Conservation (phyloP, 2,113 vertebrate genomes). For the Phycodurus eques region DNA sequence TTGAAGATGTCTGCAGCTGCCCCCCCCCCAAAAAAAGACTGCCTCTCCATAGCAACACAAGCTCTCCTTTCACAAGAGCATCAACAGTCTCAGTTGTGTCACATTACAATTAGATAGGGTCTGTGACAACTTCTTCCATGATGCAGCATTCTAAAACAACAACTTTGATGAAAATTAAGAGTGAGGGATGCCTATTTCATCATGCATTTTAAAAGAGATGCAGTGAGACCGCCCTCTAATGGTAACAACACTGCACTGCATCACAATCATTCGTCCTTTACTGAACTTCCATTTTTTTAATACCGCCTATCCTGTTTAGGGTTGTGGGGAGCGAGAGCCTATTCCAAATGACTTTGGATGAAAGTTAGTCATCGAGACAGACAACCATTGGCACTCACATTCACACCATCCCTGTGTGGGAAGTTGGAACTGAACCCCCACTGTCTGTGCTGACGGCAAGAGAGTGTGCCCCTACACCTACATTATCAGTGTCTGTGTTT, state of each 20-base stretch:
- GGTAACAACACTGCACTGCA: slow-evolving; percentile 36
- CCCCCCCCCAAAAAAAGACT: slow-evolving; percentile 20
- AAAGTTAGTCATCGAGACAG: neutral
- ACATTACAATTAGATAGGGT: neutral
- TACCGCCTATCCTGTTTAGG: neutral
- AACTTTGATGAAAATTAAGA: slow-evolving; percentile 7
- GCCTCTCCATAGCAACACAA: slow-evolving; percentile 27
- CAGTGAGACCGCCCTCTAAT: slow-evolving; percentile 60
- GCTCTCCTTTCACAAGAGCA: slow-evolving; percentile 15
- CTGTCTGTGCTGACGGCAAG: neutral
- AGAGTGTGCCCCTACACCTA: neutral
- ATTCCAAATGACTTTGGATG: too few relatives aligned
- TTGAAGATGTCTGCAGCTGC: slow-evolving; percentile 1
- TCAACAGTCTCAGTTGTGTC: slow-evolving; percentile 10
- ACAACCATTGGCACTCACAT: neutral
- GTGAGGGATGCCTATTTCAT: slow-evolving; percentile 5
- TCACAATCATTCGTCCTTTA: neutral
- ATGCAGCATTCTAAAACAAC: neutral
- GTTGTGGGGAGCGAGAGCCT: neutral
- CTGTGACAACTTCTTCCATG: slow-evolving; percentile 7
- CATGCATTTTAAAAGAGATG: slow-evolving; percentile 10
- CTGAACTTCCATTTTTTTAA: neutral
- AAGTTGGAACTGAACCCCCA: neutral
- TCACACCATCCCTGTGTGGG: neutral
- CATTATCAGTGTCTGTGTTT: neutral